Percentiles rank a stretch among this genome's conserved stretches.
Evolutionary conservation across 2,888 invertebrate species (phyloP).

Genomic region (Eristalis intricaria): DNA sequence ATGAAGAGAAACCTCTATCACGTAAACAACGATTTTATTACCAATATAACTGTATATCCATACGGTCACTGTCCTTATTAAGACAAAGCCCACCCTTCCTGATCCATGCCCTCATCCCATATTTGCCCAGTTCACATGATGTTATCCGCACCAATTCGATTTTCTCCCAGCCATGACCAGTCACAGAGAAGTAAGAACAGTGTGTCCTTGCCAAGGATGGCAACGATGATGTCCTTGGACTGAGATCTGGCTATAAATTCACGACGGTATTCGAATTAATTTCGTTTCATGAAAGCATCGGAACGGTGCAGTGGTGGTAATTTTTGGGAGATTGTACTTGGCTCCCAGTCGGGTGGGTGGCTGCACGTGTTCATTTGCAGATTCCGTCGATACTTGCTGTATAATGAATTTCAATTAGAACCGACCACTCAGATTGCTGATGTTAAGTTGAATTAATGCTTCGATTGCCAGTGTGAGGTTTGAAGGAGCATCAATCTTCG

Average conservation of each 20-base stretch:
- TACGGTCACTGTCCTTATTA: neutral
- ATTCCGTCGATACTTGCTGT: neutral
- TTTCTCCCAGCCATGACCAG: neutral
- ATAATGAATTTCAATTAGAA: conserved; percentile 49
- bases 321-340: no score
- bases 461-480: neutral
- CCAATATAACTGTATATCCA: conserved; percentile 26
- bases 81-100: neutral
- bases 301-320: neutral
- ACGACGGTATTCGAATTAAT: neutral
- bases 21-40: conserved; percentile 50
- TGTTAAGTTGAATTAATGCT: conserved; percentile 29
- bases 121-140: conserved; percentile 37
- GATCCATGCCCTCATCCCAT: conserved; percentile 4
- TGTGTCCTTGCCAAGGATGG: conserved; percentile 20
- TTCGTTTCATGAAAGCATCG: neutral
- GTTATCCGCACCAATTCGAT: conserved; percentile 20
- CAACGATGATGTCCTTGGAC: neutral
- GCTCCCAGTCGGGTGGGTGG: no score
- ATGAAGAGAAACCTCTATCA: conserved; percentile 36
- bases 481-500: no score
- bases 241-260: neutral
- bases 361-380: neutral
- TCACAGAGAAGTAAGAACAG: neutral
- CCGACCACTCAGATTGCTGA: conserved; percentile 9